Conservation (phyloP, 2,113 vertebrate genomes). For the Cygnus buccinator region DNA sequence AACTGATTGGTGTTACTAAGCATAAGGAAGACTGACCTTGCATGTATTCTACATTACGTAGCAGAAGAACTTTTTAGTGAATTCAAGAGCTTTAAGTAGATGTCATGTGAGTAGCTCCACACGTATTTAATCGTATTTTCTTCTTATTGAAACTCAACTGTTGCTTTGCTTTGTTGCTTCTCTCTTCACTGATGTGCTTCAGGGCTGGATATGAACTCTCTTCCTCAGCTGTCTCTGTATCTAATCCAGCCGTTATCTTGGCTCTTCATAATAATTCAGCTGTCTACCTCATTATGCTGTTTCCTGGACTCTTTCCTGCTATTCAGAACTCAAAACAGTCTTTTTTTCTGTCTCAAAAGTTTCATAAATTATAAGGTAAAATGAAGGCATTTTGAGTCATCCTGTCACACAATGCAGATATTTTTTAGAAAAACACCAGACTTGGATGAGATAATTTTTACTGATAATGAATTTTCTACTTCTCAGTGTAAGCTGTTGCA, state of each 20-base stretch:
- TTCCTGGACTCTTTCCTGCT: conserved; percentile 41
- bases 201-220: neutral
- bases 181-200: neutral
- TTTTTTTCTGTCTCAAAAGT: neutral
- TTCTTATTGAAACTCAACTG: neutral
- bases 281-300: conserved; percentile 39
- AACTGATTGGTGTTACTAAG: neutral
- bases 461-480: neutral
- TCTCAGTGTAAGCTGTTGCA: neutral
- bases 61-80: neutral
- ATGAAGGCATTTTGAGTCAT: conserved; percentile 24
- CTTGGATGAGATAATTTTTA: neutral
- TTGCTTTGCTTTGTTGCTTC: neutral
- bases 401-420: neutral
- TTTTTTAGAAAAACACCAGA: neutral
- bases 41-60: neutral
- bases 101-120: neutral
- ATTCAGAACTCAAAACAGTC: neutral
- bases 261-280: conserved; percentile 8
- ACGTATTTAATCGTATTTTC: conserved; percentile 19
- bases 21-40: neutral
- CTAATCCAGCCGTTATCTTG: conserved; percentile 29
- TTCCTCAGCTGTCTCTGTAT: conserved; percentile 39
- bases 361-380: conserved; percentile 24
- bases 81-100: neutral